These are phyloP conservation scores for Leptinotarsa defecta DNA, from an alignment of 1,140 invertebrate genomes.

Conservation along the genomic window DNA sequence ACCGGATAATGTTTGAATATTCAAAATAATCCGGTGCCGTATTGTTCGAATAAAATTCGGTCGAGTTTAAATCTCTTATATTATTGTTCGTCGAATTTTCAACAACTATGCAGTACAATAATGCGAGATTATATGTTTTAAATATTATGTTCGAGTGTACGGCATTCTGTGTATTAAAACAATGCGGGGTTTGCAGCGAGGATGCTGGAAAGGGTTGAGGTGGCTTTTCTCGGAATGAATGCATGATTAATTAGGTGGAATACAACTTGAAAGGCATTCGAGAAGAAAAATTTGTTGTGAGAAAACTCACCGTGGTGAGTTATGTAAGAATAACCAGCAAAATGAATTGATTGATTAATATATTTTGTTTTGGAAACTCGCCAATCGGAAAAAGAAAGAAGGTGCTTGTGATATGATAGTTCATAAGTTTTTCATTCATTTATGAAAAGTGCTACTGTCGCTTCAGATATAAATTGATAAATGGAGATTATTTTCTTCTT, in stretches of 20 bases:
- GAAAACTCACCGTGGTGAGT: no score
- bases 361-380: no score
- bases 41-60: conserved; percentile 6
- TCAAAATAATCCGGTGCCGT: neutral
- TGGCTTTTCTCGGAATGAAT: neutral
- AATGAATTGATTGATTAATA: no score
- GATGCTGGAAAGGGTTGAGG: neutral
- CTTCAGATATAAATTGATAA: no score
- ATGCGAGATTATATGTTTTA: conserved; percentile 20
- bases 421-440: no score
- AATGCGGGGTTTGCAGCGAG: neutral
- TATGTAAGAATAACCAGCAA: no score
- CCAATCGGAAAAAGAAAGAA: no score
- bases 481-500: no score
- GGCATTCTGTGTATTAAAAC: neutral
- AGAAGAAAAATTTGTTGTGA: no score
- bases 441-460: no score
- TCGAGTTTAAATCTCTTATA: conserved; percentile 18
- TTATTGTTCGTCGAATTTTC: conserved; percentile 22
- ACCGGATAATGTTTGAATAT: conserved; percentile 6
- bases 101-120: conserved; percentile 14
- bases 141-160: conserved; percentile 18
- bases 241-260: neutral
- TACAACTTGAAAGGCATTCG: neutral
- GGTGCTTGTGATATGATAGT: no score